Base-by-base conservation (phyloP, 2,888 invertebrate species). In the Oligia fasciuncula region DNA sequence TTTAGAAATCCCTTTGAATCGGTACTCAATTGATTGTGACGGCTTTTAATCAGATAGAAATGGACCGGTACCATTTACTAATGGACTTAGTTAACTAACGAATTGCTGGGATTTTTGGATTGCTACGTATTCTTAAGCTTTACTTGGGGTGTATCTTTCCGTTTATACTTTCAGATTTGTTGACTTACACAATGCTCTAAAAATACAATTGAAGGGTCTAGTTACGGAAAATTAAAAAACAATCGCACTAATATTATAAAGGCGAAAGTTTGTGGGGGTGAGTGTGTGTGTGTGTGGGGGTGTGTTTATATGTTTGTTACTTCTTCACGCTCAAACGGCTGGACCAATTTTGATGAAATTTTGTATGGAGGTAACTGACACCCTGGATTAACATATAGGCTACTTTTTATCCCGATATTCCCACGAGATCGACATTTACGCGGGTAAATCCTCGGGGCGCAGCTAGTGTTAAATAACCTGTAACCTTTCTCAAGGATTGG, bases 31-130 rank as follows among this genome's bases (percentile, higher is more conserved):
- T 84, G 86, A 88, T 89, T 87, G 84, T 87, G 81, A 87, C 57
- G 75, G 72, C 73, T 75, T 88, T 83, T 84, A 83, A 87, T 88
- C 89, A 81, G 80, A 85, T 81, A 79, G 88, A 88, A 87, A 89
- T 82, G 85, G 76, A 89, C 79, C 74, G 75, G 77, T 87, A 85
- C 80, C 77, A 88, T 88, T 88, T 80, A 87, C 88, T 88, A 89
- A 89, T 88, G 89, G 85, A 85, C 79, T 88, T 74, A 76, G 81
- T 87, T 87, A 88, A 83, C 89, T 85, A 83, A 85, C 71, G 87
- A 88, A 83, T 83, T 85, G 77, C 87, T 83, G 66, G 79, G 65
- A 80, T 80, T 80, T 73, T 80, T 70, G 63, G 80, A 76, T 77
- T 67, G 29, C 57, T 63, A 73, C 66, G 69, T 46, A 76, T 74